phyloP scores from a whole-genome alignment of 2,113 vertebrate genomes.

The Cyprinodon variegatus region DNA sequence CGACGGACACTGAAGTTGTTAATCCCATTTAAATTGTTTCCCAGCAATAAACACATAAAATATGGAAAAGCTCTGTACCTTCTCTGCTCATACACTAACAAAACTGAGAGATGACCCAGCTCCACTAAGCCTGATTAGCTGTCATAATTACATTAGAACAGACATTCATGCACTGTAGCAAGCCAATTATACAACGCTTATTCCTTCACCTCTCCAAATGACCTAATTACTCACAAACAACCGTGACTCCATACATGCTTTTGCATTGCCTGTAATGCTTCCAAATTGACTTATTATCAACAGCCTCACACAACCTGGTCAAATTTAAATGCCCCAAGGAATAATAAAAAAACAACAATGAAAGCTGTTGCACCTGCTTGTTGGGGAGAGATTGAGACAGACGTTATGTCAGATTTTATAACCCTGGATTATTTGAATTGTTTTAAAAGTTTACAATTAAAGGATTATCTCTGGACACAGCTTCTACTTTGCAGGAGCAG shows the following conservation, averaged over 20 bases:
- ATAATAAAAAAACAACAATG: neutral
- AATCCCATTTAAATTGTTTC: slow-evolving; percentile 49
- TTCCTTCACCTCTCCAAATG: slow-evolving; percentile 22
- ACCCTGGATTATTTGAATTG: neutral
- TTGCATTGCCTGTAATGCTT: neutral
- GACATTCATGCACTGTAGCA: slow-evolving; percentile 57
- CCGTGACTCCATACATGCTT: neutral
- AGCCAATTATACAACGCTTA: slow-evolving; percentile 71
- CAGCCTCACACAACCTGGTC: neutral
- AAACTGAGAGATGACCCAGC: slow-evolving; percentile 66
- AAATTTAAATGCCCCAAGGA: neutral
- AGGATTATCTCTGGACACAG: slow-evolving; percentile 2
- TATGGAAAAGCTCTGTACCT: neutral
- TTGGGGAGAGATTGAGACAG: neutral
- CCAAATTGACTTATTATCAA: slow-evolving; percentile 5
- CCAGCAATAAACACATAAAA: neutral
- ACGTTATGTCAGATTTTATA: neutral
- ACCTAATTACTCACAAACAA: slow-evolving; percentile 23
- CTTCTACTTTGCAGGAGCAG: slow-evolving; percentile 4
- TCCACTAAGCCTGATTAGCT: slow-evolving; percentile 79
- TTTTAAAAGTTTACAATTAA: neutral
- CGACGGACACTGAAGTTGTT: neutral
- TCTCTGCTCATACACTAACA: slow-evolving; percentile 22
- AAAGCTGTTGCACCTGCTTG: neutral
- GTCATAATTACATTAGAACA: slow-evolving; percentile 77